Conservation (phyloP, 2,888 invertebrate species). For the Stenchaetothrips biformis region DNA sequence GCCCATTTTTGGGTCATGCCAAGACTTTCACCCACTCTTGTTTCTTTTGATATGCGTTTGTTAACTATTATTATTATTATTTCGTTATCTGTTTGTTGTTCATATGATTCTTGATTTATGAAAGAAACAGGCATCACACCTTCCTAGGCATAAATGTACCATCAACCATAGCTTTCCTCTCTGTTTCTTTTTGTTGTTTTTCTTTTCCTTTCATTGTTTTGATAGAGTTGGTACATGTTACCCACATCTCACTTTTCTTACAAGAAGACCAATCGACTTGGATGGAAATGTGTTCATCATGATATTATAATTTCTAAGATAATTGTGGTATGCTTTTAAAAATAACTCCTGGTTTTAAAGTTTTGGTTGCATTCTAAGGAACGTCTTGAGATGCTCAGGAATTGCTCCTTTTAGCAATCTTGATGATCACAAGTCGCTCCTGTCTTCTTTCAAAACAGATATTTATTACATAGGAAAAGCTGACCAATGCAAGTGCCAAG, state of each 20-base stretch:
- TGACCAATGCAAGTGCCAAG: slow-evolving; percentile 13
- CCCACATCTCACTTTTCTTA: background rate
- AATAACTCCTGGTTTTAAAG: background rate
- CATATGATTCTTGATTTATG: background rate
- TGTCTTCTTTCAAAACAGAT: background rate
- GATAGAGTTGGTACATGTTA: background rate
- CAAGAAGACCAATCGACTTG: background rate
- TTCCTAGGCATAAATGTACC: slow-evolving; percentile 18
- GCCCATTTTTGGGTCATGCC: background rate
- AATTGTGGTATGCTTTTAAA: background rate
- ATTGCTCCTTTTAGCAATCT: background rate
- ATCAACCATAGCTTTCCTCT: slow-evolving; percentile 4
- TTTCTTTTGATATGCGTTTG: slow-evolving; percentile 3
- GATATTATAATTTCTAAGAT: slow-evolving; percentile 10
- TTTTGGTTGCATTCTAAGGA: background rate
- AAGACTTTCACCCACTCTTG: background rate
- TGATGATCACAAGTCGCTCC: slow-evolving; percentile 20
- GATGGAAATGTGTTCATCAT: background rate
- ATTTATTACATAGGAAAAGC: background rate
- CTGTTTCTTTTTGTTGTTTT: background rate
- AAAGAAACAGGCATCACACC: slow-evolving; percentile 12
- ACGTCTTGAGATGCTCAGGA: slow-evolving; percentile 14
- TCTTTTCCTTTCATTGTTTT: background rate
- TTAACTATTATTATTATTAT: background rate
- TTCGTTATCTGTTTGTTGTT: slow-evolving; percentile 4